phyloP scores from a whole-genome alignment of 1,140 invertebrate species.

The Lepidurus apus region DNA sequence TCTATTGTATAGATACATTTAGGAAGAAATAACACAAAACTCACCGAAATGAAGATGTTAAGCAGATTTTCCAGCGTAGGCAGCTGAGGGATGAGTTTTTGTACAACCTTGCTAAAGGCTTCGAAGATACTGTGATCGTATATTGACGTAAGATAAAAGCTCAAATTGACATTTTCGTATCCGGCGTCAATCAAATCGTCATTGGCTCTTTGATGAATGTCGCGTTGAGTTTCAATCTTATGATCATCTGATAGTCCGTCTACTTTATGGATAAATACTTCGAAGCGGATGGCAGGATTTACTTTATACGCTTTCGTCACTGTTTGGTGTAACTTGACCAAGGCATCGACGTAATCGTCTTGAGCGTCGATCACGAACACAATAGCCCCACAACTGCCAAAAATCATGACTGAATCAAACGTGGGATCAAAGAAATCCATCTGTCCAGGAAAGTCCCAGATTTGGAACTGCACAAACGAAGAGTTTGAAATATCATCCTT shows the following conservation, averaged over 20 bases:
- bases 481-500: constrained; percentile 92
- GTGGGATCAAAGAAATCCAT: constrained; percentile 95
- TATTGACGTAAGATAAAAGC: constrained; percentile 97
- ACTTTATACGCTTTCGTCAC: constrained; percentile 94
- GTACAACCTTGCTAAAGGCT: constrained; percentile 99
- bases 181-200: constrained; percentile 89
- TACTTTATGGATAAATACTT: constrained; percentile 72
- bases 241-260: constrained; percentile 97
- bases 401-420: constrained; percentile 93
- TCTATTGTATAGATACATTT: neutral
- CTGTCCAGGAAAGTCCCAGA: constrained; percentile 99
- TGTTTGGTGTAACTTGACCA: constrained; percentile 84
- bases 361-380: constrained; percentile 99
- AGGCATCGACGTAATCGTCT: constrained; percentile 94
- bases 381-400: constrained; percentile 66
- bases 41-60: constrained; percentile 98
- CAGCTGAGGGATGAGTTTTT: constrained; percentile 96
- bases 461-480: constrained; percentile 99
- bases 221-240: constrained; percentile 96
- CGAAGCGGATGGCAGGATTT: constrained; percentile 95
- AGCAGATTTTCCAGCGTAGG: constrained; percentile 95
- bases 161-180: constrained; percentile 64
- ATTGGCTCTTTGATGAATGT: constrained; percentile 93
- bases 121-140: constrained; percentile 99
- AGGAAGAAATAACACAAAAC: constrained; percentile 41